Conservation (phyloP, 2,888 invertebrate species). For the Zaprionus bogoriensis region DNA sequence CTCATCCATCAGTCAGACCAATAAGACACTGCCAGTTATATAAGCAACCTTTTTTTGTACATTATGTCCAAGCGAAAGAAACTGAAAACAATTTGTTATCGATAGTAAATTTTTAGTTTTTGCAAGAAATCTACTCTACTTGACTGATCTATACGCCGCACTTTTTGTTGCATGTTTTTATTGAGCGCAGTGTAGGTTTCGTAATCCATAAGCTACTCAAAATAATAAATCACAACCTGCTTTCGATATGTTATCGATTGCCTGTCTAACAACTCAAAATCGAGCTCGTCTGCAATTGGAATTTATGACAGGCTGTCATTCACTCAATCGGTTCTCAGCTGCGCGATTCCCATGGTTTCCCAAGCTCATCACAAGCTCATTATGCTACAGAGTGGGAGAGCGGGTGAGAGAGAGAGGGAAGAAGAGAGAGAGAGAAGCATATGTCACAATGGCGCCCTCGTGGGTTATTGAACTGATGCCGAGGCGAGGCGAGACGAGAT, state of each 20-base stretch:
- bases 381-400: slow-evolving; percentile 10
- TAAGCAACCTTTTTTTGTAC: too few relatives aligned
- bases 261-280: neutral
- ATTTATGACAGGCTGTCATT: neutral
- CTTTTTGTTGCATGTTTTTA: too few relatives aligned
- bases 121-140: too few relatives aligned
- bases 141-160: too few relatives aligned
- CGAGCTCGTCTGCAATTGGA: neutral
- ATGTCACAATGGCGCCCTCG: slow-evolving; percentile 34
- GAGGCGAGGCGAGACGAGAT: neutral
- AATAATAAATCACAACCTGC: too few relatives aligned
- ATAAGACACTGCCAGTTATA: too few relatives aligned
- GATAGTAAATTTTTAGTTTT: too few relatives aligned
- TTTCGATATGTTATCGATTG: neutral
- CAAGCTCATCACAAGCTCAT: slow-evolving; percentile 48
- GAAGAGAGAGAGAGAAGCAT: neutral
- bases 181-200: too few relatives aligned
- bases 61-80: too few relatives aligned
- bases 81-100: too few relatives aligned
- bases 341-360: slow-evolving; percentile 6
- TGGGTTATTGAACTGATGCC: slow-evolving; percentile 46
- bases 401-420: neutral
- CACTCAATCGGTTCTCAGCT: slow-evolving; percentile 3
- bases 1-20: too few relatives aligned
- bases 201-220: too few relatives aligned